These are phyloP conservation scores for Cosmia pyralina DNA, from an alignment of 2,888 invertebrate genomes.

Conservation along the genomic window DNA sequence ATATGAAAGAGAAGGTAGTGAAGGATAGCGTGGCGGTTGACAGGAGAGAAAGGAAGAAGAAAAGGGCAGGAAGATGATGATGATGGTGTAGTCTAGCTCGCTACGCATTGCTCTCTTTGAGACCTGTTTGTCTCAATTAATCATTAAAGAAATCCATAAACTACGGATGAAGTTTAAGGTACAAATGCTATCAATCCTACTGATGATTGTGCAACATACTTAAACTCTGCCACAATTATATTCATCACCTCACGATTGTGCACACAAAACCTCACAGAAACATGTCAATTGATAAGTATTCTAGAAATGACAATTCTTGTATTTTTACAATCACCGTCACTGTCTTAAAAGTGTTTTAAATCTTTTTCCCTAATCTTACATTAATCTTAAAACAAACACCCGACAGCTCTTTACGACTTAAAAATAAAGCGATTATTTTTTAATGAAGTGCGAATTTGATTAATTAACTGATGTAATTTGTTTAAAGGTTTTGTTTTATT, in stretches of 20 bases:
- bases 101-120: too few species aligned
- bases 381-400: slow-evolving; percentile 29
- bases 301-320: not conserved
- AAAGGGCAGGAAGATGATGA: too few species aligned
- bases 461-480: slow-evolving; percentile 62
- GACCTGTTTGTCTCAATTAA: too few species aligned
- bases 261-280: slow-evolving; percentile 15
- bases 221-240: not conserved
- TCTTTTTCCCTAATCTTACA: slow-evolving; percentile 30
- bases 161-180: too few species aligned
- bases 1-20: too few species aligned
- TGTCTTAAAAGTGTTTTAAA: slow-evolving; percentile 37
- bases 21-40: too few species aligned
- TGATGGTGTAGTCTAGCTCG: too few species aligned
- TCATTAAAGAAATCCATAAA: too few species aligned
- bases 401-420: slow-evolving; percentile 33
- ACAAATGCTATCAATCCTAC: too few species aligned
- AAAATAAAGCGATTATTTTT: slow-evolving; percentile 41
- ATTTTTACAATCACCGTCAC: not conserved
- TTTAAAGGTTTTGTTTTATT: slow-evolving; percentile 49
- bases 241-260: slow-evolving; percentile 16
- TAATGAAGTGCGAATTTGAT: slow-evolving; percentile 54
- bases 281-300: slow-evolving; percentile 4
- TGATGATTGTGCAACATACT: too few species aligned
- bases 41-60: too few species aligned